Conservation (phyloP, 2,888 invertebrate species). For the Phoenoteleia sp. region DNA sequence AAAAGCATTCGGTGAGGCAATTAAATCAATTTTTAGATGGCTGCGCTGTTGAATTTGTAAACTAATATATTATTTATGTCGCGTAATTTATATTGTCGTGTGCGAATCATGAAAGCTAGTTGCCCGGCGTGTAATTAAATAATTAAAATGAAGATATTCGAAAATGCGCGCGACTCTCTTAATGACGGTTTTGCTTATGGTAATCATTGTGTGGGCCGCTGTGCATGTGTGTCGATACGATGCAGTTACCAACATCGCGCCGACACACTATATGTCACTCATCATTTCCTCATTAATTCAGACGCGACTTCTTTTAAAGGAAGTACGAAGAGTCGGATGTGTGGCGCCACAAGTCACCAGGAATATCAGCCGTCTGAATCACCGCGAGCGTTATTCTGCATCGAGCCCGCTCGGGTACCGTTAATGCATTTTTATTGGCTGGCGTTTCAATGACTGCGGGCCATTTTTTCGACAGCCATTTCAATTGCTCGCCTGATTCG, state of each 20-base stretch:
- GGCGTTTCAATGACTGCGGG: too few species aligned
- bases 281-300: conserved; percentile 79
- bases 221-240: conserved; percentile 59
- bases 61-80: conserved; percentile 17
- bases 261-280: conserved; percentile 66
- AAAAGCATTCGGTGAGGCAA: background rate
- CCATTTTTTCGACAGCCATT: background rate
- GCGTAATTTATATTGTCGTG: conserved; percentile 36
- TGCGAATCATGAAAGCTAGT: conserved; percentile 1
- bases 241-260: conserved; percentile 28
- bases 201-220: conserved; percentile 62
- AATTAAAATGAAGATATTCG: conserved; percentile 59
- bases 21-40: background rate
- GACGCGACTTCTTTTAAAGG: conserved; percentile 78
- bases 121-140: conserved; percentile 46
- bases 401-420: conserved; percentile 29
- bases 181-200: conserved; percentile 57
- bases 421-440: conserved; percentile 60
- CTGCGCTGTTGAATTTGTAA: background rate
- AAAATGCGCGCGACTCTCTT: conserved; percentile 45
- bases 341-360: conserved; percentile 82
- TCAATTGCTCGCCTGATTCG: too few species aligned
- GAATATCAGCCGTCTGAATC: conserved; percentile 84
- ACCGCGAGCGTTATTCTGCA: conserved; percentile 63
- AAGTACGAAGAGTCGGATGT: conserved; percentile 81